These are phyloP conservation scores for Clusia tigrina DNA, from an alignment of 2,888 invertebrate genomes.

Conservation along the genomic window DNA sequence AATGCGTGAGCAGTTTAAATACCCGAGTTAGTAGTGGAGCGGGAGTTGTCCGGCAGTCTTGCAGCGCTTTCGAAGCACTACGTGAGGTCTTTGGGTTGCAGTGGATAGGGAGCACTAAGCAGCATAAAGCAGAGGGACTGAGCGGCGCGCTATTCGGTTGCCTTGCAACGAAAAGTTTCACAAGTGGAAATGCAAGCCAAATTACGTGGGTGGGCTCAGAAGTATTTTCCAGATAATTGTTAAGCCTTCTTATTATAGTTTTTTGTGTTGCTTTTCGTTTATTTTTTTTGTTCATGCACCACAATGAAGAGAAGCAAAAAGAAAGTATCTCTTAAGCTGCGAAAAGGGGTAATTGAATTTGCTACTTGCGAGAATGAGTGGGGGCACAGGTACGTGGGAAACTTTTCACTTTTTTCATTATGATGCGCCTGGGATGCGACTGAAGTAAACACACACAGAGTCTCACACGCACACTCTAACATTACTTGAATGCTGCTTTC, in stretches of 20 bases:
- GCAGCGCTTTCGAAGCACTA: too few relatives aligned
- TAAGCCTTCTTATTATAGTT: not conserved
- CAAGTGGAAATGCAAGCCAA: too few relatives aligned
- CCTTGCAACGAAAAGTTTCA: too few relatives aligned
- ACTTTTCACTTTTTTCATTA: constrained; percentile 4
- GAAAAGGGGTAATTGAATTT: not conserved
- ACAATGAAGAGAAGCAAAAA: not conserved
- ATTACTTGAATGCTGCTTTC: not conserved
- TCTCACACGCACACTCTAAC: not conserved
- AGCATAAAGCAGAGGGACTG: too few relatives aligned
- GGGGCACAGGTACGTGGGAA: not conserved
- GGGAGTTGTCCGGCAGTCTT: too few relatives aligned
- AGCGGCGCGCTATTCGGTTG: too few relatives aligned
- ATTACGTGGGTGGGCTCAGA: not conserved
- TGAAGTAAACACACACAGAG: too few relatives aligned
- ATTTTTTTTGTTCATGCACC: too few relatives aligned
- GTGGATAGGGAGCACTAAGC: too few relatives aligned
- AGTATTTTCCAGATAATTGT: not conserved
- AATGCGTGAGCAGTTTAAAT: constrained; percentile 26
- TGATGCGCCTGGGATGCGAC: too few relatives aligned
- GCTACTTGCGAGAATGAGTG: not conserved
- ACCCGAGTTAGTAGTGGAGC: constrained; percentile 14
- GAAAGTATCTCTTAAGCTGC: not conserved
- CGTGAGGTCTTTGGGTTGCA: too few relatives aligned
- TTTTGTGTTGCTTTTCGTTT: too few relatives aligned